These are phyloP conservation scores for Sebastiscus albofasciatus DNA, from an alignment of 2,797 vertebrate genomes.

Conservation along the genomic window DNA sequence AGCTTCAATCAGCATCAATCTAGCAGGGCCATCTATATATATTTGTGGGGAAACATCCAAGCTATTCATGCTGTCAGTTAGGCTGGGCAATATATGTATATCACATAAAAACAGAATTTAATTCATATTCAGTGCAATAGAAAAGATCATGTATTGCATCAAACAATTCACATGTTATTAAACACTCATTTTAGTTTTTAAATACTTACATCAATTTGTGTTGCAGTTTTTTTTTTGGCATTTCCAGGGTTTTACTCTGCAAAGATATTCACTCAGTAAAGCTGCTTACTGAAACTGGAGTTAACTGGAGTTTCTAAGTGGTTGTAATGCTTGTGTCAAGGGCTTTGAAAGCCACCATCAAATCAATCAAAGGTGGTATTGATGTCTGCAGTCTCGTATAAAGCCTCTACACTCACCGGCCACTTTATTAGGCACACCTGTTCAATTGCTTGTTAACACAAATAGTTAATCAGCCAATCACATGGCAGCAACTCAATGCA, in stretches of 20 bases:
- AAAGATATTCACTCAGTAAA: slow-evolving; percentile 1
- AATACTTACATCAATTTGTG: slow-evolving; percentile 4
- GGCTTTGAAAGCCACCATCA: background rate
- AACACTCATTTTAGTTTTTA: background rate
- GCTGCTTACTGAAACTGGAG: background rate
- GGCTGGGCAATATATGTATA: background rate
- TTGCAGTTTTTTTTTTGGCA: background rate
- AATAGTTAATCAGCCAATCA: too few species aligned
- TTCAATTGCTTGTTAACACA: too few species aligned
- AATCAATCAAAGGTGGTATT: background rate
- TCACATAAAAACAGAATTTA: background rate
- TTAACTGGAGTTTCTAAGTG: background rate
- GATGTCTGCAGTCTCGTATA: background rate
- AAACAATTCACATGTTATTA: background rate
- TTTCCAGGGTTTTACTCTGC: slow-evolving; percentile 9
- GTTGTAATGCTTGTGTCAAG: background rate
- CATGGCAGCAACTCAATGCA: too few species aligned
- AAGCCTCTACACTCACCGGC: background rate
- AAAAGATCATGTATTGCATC: background rate
- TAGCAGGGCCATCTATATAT: background rate
- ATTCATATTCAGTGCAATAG: background rate
- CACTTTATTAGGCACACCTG: too few species aligned
- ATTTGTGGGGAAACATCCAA: background rate
- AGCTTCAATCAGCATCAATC: background rate
- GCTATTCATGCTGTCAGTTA: background rate